Conservation (phyloP, 2,797 vertebrate species). For the Sphenopsis melanotis region DNA sequence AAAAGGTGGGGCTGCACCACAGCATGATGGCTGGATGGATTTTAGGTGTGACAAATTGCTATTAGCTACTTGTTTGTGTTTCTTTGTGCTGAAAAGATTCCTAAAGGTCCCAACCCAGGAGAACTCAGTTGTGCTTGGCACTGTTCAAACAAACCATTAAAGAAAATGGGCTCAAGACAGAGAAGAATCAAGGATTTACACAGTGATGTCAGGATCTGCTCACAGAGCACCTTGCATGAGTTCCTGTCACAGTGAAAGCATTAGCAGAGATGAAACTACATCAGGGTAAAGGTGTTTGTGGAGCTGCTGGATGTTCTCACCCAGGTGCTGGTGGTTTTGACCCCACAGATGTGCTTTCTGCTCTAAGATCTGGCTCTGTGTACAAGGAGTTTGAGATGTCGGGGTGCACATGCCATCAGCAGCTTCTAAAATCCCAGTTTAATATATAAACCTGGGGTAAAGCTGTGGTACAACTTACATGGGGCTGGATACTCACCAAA, state of each 20-base stretch:
- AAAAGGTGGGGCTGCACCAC: slow-evolving; percentile 37
- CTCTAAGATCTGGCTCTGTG: neutral
- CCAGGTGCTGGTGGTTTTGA: neutral
- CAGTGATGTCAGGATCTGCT: neutral
- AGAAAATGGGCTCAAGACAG: neutral
- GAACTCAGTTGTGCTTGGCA: neutral
- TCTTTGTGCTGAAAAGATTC: neutral
- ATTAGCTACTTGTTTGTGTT: slow-evolving; percentile 12
- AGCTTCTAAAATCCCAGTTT: neutral
- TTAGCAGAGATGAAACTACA: fast-evolving
- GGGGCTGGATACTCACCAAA: neutral
- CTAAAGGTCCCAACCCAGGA: neutral
- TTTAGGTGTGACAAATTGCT: slow-evolving; percentile 25
- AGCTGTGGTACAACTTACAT: neutral
- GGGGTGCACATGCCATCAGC: fast-evolving
- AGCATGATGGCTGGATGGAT: neutral
- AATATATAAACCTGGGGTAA: neutral
- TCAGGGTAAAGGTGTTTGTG: neutral
- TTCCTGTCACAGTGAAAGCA: neutral
- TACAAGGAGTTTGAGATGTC: neutral
- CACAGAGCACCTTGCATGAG: neutral
- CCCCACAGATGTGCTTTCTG: neutral
- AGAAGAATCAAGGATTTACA: neutral
- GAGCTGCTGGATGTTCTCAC: neutral
- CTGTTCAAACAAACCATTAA: neutral